Conservation (phyloP, 92 coral and sea anemone genomes). For the Phenganax subtilis region DNA sequence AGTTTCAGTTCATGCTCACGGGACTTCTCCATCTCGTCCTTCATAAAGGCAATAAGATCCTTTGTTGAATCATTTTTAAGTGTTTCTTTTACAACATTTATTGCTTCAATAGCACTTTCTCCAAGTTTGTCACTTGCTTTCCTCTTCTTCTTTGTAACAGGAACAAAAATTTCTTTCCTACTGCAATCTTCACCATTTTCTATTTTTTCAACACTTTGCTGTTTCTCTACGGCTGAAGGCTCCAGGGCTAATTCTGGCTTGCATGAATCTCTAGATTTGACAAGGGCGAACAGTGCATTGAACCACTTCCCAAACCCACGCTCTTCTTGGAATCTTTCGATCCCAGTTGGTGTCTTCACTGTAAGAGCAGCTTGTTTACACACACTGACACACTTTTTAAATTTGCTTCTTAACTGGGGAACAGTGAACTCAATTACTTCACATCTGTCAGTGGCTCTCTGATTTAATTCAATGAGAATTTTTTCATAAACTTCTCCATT, state of each 20-base stretch:
- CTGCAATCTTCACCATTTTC: neutral
- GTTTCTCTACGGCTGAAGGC: conserved; percentile 21
- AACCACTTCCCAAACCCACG: conserved; percentile 48
- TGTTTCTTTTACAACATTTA: conserved; percentile 8
- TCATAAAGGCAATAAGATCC: conserved; percentile 21
- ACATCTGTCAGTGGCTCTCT: conserved; percentile 33
- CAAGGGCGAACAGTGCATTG: conserved; percentile 32
- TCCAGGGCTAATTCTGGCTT: conserved; percentile 36
- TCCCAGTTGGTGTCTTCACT: conserved; percentile 45
- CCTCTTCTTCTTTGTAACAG: neutral
- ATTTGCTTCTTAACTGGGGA: conserved; percentile 44
- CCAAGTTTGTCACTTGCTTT: conserved; percentile 2
- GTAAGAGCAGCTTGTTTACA: conserved; percentile 53
- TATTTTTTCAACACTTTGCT: neutral
- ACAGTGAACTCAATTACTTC: conserved; percentile 35
- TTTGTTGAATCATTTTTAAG: conserved; percentile 28
- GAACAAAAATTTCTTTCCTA: neutral
- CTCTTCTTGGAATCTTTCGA: conserved; percentile 49
- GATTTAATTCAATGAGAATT: conserved; percentile 36
- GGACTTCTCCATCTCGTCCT: conserved; percentile 22
- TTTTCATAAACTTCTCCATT: conserved; percentile 44
- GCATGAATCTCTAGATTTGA: conserved; percentile 44
- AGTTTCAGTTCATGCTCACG: conserved; percentile 24
- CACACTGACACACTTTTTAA: conserved; percentile 40
- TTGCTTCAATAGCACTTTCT: conserved; percentile 11